phyloP scores from a whole-genome alignment of 2,113 vertebrate genomes.

The Nibea albiflora region DNA sequence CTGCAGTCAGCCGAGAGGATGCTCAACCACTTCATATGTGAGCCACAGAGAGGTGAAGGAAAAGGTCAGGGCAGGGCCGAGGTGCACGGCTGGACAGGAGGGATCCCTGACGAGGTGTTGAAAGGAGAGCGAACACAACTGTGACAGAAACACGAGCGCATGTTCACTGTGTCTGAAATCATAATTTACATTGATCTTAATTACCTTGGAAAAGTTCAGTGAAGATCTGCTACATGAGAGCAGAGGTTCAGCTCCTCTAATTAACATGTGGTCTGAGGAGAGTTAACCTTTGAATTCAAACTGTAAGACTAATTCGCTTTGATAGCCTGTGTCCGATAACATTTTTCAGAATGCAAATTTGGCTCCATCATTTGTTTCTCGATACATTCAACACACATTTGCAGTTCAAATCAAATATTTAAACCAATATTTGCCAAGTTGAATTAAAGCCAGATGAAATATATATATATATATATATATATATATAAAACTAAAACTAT shows the following conservation, averaged over 20 bases:
- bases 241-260: background rate
- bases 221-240: background rate
- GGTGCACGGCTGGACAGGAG: conserved; percentile 47
- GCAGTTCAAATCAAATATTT: background rate
- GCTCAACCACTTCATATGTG: conserved; percentile 76
- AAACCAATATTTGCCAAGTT: background rate
- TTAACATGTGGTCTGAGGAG: background rate
- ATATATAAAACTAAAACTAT: background rate
- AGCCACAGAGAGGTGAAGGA: conserved; percentile 48
- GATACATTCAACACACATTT: background rate
- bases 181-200: background rate
- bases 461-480: background rate
- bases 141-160: conserved; percentile 32
- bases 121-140: conserved; percentile 72
- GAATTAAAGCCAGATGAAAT: background rate
- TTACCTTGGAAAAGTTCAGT: background rate
- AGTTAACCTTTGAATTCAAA: conserved; percentile 6
- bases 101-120: conserved; percentile 60
- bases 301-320: background rate
- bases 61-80: conserved; percentile 43
- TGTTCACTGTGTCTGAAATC: conserved; percentile 19
- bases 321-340: background rate
- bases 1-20: conserved; percentile 78
- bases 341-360: background rate
- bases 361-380: background rate